Evolutionary conservation across 2,888 invertebrate genomes (phyloP), one percentile per base, ranked within the genome.

Genomic region (Cantharis nigra): DNA sequence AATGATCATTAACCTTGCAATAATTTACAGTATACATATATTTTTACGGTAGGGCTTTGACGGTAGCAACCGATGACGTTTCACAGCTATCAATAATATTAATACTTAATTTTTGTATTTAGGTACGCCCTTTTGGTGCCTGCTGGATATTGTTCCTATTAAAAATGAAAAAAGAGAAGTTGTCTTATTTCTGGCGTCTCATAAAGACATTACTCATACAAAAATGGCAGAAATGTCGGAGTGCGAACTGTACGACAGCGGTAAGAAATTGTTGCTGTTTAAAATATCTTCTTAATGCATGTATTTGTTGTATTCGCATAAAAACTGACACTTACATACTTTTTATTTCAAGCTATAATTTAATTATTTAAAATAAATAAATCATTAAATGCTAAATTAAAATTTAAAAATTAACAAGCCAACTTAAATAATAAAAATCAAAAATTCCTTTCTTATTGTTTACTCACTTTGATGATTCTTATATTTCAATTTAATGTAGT

Each of bases 101-200:
- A 23, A 23, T 23, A 5, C 23, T n/a, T 49, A 49, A 49, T 49
- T n/a, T 33, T n/a, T 49, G n/a, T 49, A 5, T 49, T 33, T 91
- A 97, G 97, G 96, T 82, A 93, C 94, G 83, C 95, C 96, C 73
- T 98, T 98, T 90, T 97, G 97, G 96, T 98, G 98, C 90, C 92
- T 98, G 84, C 92, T 98, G 90, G 98, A 98, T 90, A 97, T 98
- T 89, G 98, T 98, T 80, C 98, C 98, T 87, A 98, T 98, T 90
- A 98, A 98, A 91, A 98, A 98, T 92, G 98, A 98, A 89, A 98
- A 98, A 89, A 93, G 97, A 80, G 97, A 98, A 91, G 98, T 98
- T 86, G 98, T 98, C 30, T 91, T 98, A 85, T 98, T 97, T 89
- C 92, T 98, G 88, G 98, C 97, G 80, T 98, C 98, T 20, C 97